Percentiles rank a stretch among this genome's conserved stretches.
These are phyloP conservation scores for Todiramphus chloris DNA, from an alignment of 2,113 vertebrate genomes.

Conservation along the genomic window DNA sequence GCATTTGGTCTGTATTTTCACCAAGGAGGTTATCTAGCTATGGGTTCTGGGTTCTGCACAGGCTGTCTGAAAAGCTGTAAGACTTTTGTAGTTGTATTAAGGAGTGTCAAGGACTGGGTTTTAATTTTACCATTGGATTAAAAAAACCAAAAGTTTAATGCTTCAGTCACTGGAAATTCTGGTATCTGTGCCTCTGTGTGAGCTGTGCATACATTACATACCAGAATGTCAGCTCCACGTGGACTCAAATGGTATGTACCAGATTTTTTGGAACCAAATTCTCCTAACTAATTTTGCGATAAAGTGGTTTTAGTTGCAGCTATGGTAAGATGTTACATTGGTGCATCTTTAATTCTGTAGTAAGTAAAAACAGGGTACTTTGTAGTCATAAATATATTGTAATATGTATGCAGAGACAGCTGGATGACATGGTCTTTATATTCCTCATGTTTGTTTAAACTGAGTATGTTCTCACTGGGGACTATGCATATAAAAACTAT, in stretches of 20 bases:
- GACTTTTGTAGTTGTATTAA: not conserved
- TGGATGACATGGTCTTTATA: not conserved
- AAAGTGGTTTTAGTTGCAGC: not conserved
- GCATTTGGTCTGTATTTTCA: not conserved
- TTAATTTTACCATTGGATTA: not conserved
- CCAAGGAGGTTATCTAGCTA: rapidly evolving
- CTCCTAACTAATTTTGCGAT: not conserved
- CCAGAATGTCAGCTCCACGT: not conserved
- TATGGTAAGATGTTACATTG: not conserved
- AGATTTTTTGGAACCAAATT: not conserved
- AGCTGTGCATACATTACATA: not conserved
- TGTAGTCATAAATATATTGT: not conserved
- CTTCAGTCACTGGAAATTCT: not conserved
- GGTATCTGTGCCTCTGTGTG: not conserved
- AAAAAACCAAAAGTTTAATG: not conserved
- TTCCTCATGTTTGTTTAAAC: not conserved
- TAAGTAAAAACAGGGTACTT: not conserved
- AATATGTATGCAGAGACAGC: not conserved
- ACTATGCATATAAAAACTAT: not conserved
- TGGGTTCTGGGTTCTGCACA: not conserved
- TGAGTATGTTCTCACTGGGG: not conserved
- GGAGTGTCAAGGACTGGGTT: not conserved
- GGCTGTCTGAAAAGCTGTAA: not conserved
- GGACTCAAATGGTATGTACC: not conserved
- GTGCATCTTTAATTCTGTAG: not conserved